phyloP scores from a whole-genome alignment of 2,113 vertebrate genomes.

The Trochalopteron elliotii region DNA sequence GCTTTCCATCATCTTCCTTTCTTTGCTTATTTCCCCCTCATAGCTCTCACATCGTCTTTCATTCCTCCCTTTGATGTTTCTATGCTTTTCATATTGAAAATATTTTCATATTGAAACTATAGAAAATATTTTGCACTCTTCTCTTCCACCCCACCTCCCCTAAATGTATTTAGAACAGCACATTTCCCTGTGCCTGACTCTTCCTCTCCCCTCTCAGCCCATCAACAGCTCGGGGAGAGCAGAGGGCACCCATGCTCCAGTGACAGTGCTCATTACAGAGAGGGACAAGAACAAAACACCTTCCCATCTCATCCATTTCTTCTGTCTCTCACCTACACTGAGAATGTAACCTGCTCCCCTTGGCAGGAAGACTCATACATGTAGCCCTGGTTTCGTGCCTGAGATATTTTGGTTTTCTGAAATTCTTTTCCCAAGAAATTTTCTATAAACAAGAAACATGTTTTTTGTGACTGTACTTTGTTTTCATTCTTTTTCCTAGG shows the following conservation, averaged over 20 bases:
- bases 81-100: not conserved
- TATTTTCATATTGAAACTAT: not conserved
- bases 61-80: slow-evolving; percentile 33
- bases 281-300: not conserved
- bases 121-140: not conserved
- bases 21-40: not conserved
- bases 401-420: no score
- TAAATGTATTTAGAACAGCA: not conserved
- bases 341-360: not conserved
- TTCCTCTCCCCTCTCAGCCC: not conserved
- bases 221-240: not conserved
- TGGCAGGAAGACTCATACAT: not conserved
- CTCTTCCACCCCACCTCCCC: not conserved
- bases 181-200: not conserved
- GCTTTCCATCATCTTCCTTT: slow-evolving; percentile 40
- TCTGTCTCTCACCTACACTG: not conserved
- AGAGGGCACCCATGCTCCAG: not conserved
- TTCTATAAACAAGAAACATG: no score
- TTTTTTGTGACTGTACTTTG: no score
- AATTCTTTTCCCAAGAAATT: no score
- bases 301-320: not conserved
- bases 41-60: not conserved
- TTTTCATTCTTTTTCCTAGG: no score
- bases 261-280: not conserved
- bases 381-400: no score